Percentiles rank a stretch among this genome's conserved stretches.
Evolutionary conservation across 35 echinoderm and acorn worm genomes (phyloP).

Genomic region (Apostichopus japonicus): DNA sequence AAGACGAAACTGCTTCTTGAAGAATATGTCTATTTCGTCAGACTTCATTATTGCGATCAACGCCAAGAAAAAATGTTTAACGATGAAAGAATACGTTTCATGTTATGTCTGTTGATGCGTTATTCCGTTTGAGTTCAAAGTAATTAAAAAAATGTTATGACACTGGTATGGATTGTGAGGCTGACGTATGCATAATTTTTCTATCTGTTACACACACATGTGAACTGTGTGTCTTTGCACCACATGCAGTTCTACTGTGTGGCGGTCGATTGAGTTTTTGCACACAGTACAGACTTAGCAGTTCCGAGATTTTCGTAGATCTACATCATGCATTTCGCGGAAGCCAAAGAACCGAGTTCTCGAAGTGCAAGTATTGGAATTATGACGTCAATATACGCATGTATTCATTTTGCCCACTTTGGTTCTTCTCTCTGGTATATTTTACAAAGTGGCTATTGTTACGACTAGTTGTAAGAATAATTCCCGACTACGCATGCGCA

Average conservation of each 20-base stretch:
- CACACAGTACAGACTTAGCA: neutral
- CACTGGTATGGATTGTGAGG: neutral
- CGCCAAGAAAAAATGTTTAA: neutral
- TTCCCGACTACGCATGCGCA: too few species aligned
- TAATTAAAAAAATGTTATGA: neutral
- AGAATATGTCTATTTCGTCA: neutral
- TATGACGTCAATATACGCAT: neutral
- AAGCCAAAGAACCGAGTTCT: neutral
- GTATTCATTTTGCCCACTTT: neutral
- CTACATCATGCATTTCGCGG: neutral
- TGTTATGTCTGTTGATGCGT: neutral
- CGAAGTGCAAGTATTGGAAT: neutral
- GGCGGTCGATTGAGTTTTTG: neutral
- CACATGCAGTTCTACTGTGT: conserved; percentile 10
- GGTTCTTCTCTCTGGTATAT: neutral
- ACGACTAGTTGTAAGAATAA: too few species aligned
- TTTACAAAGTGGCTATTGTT: too few species aligned
- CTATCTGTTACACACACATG: conserved; percentile 30
- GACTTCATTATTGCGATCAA: neutral
- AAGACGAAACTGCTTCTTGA: neutral
- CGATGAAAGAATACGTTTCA: neutral
- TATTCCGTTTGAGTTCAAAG: neutral
- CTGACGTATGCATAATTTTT: conserved; percentile 50
- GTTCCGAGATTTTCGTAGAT: neutral
- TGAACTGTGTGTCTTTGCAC: conserved; percentile 2